These are phyloP conservation scores for Helogale parvula DNA, from an alignment of 2,113 vertebrate genomes.

Conservation along the genomic window DNA sequence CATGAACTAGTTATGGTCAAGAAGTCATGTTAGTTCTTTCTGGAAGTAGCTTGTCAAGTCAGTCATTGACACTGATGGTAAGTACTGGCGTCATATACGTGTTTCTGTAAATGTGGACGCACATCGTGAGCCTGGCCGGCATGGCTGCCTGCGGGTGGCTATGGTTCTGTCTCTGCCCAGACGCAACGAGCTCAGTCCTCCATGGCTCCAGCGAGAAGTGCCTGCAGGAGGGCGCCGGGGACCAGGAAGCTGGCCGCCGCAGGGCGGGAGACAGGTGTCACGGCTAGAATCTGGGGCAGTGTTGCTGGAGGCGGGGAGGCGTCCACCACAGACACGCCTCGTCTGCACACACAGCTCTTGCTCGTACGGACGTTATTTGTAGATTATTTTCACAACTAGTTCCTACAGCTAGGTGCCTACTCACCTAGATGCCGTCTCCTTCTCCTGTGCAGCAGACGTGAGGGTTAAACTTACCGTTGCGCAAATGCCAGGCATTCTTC, in stretches of 20 bases:
- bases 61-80: fast-evolving
- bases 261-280: not conserved
- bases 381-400: not conserved
- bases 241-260: not conserved
- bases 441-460: fast-evolving
- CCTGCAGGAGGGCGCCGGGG: not conserved
- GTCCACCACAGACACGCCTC: fast-evolving
- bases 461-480: not conserved
- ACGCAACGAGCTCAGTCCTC: fast-evolving
- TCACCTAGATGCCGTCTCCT: fast-evolving
- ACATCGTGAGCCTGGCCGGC: fast-evolving
- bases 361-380: fast-evolving
- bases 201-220: not conserved
- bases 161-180: fast-evolving
- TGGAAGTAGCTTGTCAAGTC: not conserved
- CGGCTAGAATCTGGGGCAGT: fast-evolving
- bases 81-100: fast-evolving
- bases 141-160: fast-evolving
- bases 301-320: fast-evolving
- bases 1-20: not conserved
- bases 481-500: not conserved
- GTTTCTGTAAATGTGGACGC: fast-evolving
- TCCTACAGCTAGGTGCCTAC: too few species aligned
- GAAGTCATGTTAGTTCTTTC: not conserved
- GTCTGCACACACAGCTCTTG: fast-evolving